phyloP scores from a whole-genome alignment of 1,140 invertebrate species.

The Delia radicum region DNA sequence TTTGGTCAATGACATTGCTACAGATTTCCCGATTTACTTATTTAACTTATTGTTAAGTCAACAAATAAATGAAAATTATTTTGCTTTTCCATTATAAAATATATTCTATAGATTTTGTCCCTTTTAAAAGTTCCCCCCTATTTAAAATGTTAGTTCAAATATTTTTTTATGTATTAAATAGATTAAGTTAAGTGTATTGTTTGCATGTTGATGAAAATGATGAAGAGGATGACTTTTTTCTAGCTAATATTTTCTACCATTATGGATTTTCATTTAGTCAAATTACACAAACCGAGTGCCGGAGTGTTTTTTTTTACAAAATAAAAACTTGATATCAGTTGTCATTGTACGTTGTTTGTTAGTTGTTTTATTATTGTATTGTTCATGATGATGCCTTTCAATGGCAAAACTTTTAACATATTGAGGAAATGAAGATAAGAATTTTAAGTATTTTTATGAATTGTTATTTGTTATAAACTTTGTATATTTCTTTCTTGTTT shows the following conservation, averaged over 20 bases:
- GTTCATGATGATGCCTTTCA: not conserved
- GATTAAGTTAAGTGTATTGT: not conserved
- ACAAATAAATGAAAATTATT: not conserved
- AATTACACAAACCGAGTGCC: not conserved
- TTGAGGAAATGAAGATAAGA: slow-evolving; percentile 19
- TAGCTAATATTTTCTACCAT: not conserved
- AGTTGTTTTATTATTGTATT: not conserved
- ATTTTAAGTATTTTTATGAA: slow-evolving; percentile 23
- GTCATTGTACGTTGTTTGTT: not conserved
- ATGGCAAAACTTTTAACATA: slow-evolving; percentile 15
- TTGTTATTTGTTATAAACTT: not conserved
- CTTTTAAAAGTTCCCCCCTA: not conserved
- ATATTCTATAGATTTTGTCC: not conserved
- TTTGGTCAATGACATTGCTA: too few relatives aligned
- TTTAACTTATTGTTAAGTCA: not conserved
- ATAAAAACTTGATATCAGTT: not conserved
- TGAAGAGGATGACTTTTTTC: not conserved
- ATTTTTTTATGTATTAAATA: not conserved
- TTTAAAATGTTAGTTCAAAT: not conserved
- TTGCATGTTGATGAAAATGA: not conserved
- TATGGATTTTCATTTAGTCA: not conserved
- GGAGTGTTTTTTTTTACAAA: not conserved
- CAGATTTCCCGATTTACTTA: not conserved
- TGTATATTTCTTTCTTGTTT: not conserved
- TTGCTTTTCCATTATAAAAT: not conserved